Evolutionary conservation across 2,888 invertebrate species (phyloP), one percentile per base, ranked within the genome.

Genomic region (Ditula angustiorana): DNA sequence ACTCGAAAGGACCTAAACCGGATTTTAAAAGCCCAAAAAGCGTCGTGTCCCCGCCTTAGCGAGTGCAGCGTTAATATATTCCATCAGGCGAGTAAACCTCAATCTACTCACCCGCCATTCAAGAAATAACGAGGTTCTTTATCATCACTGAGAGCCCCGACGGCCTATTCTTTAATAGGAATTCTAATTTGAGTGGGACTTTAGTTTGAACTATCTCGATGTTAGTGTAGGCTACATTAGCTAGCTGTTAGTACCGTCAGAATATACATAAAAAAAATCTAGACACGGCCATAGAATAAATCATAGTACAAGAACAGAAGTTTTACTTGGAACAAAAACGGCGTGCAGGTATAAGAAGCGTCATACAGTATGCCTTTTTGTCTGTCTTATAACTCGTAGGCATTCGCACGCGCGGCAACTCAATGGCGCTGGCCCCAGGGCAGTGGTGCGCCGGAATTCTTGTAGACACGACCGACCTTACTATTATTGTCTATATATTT

Each of bases 41-140:
- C 57, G 50, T 46, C 41, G 53, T 59, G 41, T 63, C 33, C 19
- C 57, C 44, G 33, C 61, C 49, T 10, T 28, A 50, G 16, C 50
- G 16, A 11, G 50, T 30, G 24, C 16, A 41, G 50, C 78, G 77
- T 72, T 86, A 85, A 86, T 86, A 80, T 84, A 86, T 86, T 86
- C 87, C 85, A 87, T 87, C 86, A 83, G 65, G 76, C 74, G 79
- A 69, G 85, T 78, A 82, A 83, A 84, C 84, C 77, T 77, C 81
- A 82, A 79, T 81, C 83, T 78, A 74, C 68, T 72, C 72, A 75
- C 74, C 69, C 59, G 44, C 77, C 75, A 83, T 87, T 86, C 87
- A 87, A 41, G 55, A 49, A 47, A 69, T 82, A 83, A 85, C 75
- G 83, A 83, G 76, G 76, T 77, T 72, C 75, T 77, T 77, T 58